Percentiles rank a stretch among this genome's conserved stretches.
Conservation (phyloP, 2,113 vertebrate genomes). For the Trichechus manatus region DNA sequence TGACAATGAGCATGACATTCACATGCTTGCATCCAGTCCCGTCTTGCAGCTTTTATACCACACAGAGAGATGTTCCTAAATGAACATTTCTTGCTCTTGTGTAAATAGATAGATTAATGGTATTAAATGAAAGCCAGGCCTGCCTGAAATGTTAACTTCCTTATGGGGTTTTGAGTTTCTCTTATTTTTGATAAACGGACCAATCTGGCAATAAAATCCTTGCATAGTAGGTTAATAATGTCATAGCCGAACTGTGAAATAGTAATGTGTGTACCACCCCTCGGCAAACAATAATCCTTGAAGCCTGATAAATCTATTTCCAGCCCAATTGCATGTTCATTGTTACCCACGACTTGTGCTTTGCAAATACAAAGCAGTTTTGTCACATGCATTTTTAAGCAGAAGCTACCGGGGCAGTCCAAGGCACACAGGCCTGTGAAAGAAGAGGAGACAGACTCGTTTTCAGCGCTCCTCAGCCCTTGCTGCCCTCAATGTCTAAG, state of each 20-base stretch:
- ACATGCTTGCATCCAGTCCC: constrained; percentile 78
- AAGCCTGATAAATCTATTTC: constrained; percentile 91
- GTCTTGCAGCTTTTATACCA: constrained; percentile 81
- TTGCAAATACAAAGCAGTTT: constrained; percentile 83
- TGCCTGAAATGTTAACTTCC: constrained; percentile 90
- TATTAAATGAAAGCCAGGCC: constrained; percentile 86
- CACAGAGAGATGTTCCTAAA: constrained; percentile 84
- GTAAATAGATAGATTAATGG: constrained; percentile 91
- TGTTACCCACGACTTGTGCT: constrained; percentile 76
- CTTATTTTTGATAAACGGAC: constrained; percentile 92
- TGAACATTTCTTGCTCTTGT: constrained; percentile 87
- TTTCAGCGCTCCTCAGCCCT: constrained; percentile 57
- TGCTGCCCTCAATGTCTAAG: not conserved
- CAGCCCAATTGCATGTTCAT: constrained; percentile 85
- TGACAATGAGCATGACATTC: constrained; percentile 83
- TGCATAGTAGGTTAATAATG: constrained; percentile 92
- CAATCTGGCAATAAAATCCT: constrained; percentile 90
- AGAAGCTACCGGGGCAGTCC: constrained; percentile 65
- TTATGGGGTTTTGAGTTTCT: constrained; percentile 90
- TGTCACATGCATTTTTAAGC: constrained; percentile 84
- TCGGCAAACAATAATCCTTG: constrained; percentile 91
- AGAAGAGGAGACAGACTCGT: constrained; percentile 41
- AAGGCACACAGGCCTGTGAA: constrained; percentile 58
- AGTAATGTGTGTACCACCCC: constrained; percentile 90
- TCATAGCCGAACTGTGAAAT: constrained; percentile 91